Base-by-base conservation (phyloP, 2,113 vertebrate genomes). In the Ptilonorhynchus violaceus region DNA sequence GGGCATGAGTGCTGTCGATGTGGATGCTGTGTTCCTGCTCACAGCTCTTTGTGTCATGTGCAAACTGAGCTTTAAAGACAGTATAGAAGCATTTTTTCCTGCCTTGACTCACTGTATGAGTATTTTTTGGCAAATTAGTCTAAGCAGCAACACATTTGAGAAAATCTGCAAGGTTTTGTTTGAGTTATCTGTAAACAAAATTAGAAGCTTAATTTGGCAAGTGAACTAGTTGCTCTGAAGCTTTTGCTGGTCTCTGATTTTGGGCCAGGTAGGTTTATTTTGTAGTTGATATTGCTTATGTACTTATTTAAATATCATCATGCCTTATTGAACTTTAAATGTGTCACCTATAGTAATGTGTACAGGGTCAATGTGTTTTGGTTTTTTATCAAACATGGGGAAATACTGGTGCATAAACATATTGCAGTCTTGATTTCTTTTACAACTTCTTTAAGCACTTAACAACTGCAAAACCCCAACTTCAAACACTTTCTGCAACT, bases 401-500 rank as follows among this genome's bases (percentile, higher is more conserved):
- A 92, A 91, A 89, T 78, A 75, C 41, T 81, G 53, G 33, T 62
- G 42, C 33, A 42, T 62, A 91, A 96, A 93, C 28, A 20, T 86
- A 44, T 76, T 87, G 79, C 66, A 90, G n/a, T 86, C 82, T 96
- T 55, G 52, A 89, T 96, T 96, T 94, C 76, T 72, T 90, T 94
- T 94, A 75, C 94, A 90, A 44, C 70, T 87, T 85, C 62, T 94
- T 96, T 93, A 96, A 95, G 91, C 2, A 0, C 80, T 95, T 93
- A 89, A 93, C 81, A 92, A 92, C 89, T 96, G 90, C 82, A 89
- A 93, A 94, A 70, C 23, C 28, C 66, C 67, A 83, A 82, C 92
- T 95, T 96, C 93, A 94, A 85, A 95, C 53, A 75, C 64, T 88
- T 96, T 62, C 91, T 90, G 92, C 70, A 89, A 96, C 89, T 97